phyloP scores from a whole-genome alignment of 2,888 invertebrate species.

The Drosophila anomalipes region DNA sequence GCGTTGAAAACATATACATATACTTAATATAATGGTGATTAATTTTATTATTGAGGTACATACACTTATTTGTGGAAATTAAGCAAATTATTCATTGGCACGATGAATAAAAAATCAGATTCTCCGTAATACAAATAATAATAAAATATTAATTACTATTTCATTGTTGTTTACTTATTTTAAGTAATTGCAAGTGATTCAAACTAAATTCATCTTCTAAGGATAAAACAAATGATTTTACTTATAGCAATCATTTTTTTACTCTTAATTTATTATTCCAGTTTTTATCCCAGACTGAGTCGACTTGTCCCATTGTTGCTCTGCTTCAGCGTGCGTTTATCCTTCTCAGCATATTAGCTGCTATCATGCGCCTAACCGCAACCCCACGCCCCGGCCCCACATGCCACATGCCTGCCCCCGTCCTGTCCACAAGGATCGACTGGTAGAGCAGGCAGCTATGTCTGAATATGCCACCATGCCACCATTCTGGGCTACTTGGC shows the following conservation, averaged over 20 bases:
- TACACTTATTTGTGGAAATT: background rate
- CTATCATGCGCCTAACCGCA: slow-evolving; percentile 78
- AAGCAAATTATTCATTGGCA: background rate
- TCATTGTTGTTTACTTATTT: background rate
- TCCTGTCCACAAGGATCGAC: slow-evolving; percentile 30
- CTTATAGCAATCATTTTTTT: background rate
- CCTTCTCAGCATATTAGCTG: slow-evolving; percentile 79
- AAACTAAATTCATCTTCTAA: background rate
- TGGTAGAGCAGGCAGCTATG: slow-evolving; percentile 46
- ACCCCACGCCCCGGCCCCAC: slow-evolving; percentile 50
- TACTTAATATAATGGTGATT: no score
- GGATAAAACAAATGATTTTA: background rate
- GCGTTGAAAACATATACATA: no score
- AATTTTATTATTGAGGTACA: background rate
- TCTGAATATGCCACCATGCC: slow-evolving; percentile 27
- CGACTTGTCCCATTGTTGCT: slow-evolving; percentile 43
- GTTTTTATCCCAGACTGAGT: background rate
- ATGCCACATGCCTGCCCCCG: slow-evolving; percentile 16
- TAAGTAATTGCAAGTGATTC: background rate
- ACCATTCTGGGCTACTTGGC: slow-evolving; percentile 66
- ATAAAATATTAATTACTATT: background rate
- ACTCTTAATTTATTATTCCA: background rate
- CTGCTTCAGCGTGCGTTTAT: slow-evolving; percentile 57
- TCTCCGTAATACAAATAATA: background rate
- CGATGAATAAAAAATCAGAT: background rate